Evolutionary conservation across 2,113 vertebrate genomes (phyloP).

Genomic region (Phylloscopus trochilus): DNA sequence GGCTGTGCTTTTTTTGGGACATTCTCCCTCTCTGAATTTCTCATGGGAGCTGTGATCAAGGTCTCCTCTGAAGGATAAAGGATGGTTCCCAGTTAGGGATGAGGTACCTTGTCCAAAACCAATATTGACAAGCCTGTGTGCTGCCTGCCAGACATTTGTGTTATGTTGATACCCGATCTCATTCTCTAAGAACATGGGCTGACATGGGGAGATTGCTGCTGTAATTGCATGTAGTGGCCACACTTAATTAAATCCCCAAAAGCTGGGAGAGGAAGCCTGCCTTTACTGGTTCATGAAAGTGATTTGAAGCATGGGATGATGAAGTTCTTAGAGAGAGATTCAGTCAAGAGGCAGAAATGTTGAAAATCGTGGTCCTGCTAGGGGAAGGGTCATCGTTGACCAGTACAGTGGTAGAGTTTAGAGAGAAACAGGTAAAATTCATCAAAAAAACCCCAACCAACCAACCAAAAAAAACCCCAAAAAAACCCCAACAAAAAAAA

Average conservation of each 20-base stretch:
- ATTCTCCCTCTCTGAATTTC: background rate
- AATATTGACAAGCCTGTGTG: conserved; percentile 35
- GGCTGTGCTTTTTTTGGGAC: conserved; percentile 44
- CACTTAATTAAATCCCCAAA: background rate
- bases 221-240: background rate
- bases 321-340: background rate
- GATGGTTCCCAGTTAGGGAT: conserved; percentile 8
- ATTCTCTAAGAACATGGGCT: background rate
- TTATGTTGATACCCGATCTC: background rate
- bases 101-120: conserved; percentile 14
- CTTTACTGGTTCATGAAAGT: background rate
- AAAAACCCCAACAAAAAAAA: too few species aligned
- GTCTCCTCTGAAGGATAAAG: conserved; percentile 18
- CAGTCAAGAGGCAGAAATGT: background rate
- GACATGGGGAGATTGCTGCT: background rate
- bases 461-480: too few species aligned
- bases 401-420: background rate
- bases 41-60: conserved; percentile 35
- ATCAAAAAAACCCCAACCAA: background rate
- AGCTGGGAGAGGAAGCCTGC: background rate
- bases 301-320: background rate
- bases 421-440: background rate
- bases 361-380: background rate
- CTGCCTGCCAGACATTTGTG: conserved; percentile 34
- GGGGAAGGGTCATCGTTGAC: background rate